Percentiles rank a stretch among this genome's conserved stretches.
phyloP scores from a whole-genome alignment of 2,797 vertebrate genomes.

The Denticeps clupeoides region DNA sequence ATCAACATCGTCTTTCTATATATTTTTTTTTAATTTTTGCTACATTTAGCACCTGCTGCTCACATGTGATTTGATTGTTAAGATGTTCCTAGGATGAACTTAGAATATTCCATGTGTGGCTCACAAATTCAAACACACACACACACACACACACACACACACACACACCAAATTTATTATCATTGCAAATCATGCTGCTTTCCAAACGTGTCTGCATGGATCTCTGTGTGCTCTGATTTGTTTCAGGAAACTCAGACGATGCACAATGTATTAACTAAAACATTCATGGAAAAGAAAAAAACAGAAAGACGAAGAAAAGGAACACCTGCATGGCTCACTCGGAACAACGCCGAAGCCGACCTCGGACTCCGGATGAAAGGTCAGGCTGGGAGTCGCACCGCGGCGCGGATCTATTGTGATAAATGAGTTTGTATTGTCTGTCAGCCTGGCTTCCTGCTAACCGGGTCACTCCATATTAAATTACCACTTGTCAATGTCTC shows the following conservation, averaged over 20 bases:
- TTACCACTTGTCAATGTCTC: conserved; percentile 96
- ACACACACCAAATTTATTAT: conserved; percentile 27
- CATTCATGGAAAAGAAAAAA: conserved; percentile 8
- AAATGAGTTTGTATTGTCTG: conserved; percentile 96
- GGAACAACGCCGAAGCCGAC: not conserved
- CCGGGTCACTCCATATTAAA: conserved; percentile 94
- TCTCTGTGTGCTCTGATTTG: not conserved
- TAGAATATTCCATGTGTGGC: conserved; percentile 8
- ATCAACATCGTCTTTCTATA: too few species aligned
- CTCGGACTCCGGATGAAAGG: not conserved
- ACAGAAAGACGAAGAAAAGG: conserved; percentile 6
- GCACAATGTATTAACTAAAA: too few species aligned
- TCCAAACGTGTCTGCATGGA: conserved; percentile 6
- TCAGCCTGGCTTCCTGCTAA: conserved; percentile 88
- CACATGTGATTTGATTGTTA: conserved; percentile 18
- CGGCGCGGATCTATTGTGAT: conserved; percentile 63
- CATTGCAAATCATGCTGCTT: conserved; percentile 41
- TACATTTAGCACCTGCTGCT: conserved; percentile 25
- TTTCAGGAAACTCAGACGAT: conserved; percentile 9
- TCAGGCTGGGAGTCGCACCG: conserved; percentile 45
- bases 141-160: conserved; percentile 33
- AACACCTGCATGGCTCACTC: conserved; percentile 20
- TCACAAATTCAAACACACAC: conserved; percentile 17
- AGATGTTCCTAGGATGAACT: conserved; percentile 20
- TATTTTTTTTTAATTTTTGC: conserved; percentile 1